Conservation (phyloP, 1,140 invertebrate genomes). For the Gryon sp. region DNA sequence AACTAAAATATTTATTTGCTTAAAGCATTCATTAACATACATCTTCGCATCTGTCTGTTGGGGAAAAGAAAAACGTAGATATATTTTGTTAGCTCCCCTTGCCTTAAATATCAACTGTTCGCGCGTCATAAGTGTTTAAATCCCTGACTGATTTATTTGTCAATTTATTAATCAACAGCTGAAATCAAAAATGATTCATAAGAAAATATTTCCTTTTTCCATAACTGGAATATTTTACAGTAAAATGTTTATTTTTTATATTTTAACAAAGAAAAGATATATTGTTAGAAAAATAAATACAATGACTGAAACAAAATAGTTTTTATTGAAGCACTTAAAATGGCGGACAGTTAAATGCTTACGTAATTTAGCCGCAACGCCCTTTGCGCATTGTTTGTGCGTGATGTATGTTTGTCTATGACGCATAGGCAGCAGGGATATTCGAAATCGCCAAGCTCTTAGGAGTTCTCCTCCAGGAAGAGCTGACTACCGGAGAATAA, state of each 20-base stretch:
- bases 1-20: conserved; percentile 9
- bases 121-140: conserved; percentile 1
- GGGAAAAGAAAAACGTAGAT: conserved; percentile 1
- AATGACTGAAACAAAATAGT: no score
- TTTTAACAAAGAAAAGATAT: no score
- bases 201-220: no score
- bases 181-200: conserved; percentile 1
- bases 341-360: conserved; percentile 20
- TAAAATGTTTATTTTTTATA: no score
- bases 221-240: no score
- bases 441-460: conserved; percentile 30
- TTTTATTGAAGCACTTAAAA: no score
- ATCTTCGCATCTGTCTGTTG: conserved; percentile 21
- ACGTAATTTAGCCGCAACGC: conserved; percentile 23
- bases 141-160: conserved; percentile 15
- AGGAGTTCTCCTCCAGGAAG: conserved; percentile 35
- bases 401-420: conserved; percentile 19
- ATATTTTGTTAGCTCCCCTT: conserved; percentile 18
- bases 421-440: conserved; percentile 13
- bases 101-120: neutral
- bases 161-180: conserved; percentile 15
- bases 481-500: conserved; percentile 61
- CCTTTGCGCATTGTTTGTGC: conserved; percentile 13
- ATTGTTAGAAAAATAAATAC: no score
- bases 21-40: conserved; percentile 24